Evolutionary conservation across 2,113 vertebrate species (phyloP), one percentile per base, ranked within the genome.

Genomic region (Ceuthmochares aereus): DNA sequence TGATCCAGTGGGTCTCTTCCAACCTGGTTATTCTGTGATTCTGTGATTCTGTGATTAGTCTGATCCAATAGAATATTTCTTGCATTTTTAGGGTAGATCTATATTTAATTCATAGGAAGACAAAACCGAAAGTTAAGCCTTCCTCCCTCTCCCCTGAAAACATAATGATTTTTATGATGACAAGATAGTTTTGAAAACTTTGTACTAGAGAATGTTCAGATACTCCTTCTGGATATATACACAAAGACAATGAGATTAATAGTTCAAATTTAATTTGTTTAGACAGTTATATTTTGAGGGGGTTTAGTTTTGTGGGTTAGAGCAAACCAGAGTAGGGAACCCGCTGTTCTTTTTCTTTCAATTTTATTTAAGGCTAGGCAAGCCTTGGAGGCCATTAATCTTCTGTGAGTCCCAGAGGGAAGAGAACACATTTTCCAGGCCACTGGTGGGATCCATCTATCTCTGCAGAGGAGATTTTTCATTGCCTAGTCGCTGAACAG

Each of bases 401-500:
- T 95, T 95, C 64, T 94, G 7, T 14, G 11, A 84, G 86, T 89
- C 93, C 78, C 91, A 94, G 73, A 87, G 89, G 84, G 62, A 95
- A 87, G 64, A 78, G 89, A 94, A 32, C 80, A 89, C 69, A 95
- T 97, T 97, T 97, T 97, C 91, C 93, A 95, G 93, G 64, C 94
- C 94, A 75, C 73, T 95, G 89, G 89, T 97, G 66, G 93, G 92
- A 96, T 95, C 92, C 91, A 95, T 97, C 91, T 95, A 56, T 92
- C 84, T 96, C 84, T 95, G 56, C 43, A 95, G 90, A 92, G 79
- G 92, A 92, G 90, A 93, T 95, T 96, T 96, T 96, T 96, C 91
- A 95, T 95, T 95, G 91, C 91, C 84, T 95, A 78, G 43, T 97
- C 84, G 84, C 80, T 96, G 86, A 96, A 72, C 86, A 96, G 19